phyloP scores from a whole-genome alignment of 2,113 vertebrate genomes.

The Mohoua ochrocephala region DNA sequence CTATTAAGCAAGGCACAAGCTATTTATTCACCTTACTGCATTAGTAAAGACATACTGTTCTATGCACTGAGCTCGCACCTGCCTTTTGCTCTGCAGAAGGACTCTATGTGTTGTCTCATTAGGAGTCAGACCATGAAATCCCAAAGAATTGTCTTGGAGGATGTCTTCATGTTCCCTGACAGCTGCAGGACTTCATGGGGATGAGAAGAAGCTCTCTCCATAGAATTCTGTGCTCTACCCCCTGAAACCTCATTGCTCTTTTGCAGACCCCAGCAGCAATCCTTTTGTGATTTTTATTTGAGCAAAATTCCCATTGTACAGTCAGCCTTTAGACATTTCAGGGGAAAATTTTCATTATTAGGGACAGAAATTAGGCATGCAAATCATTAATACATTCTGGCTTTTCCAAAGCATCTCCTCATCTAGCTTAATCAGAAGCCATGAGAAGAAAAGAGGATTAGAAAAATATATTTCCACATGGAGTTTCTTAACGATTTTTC shows the following conservation, averaged over 20 bases:
- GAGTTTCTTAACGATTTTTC: neutral
- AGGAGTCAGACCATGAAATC: neutral
- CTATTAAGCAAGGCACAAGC: neutral
- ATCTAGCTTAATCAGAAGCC: neutral
- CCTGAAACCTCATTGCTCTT: neutral
- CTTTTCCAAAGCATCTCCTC: neutral
- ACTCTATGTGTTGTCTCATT: neutral
- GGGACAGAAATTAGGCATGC: neutral
- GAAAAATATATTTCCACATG: neutral
- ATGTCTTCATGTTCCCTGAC: neutral
- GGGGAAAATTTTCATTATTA: neutral
- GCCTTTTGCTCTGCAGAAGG: neutral
- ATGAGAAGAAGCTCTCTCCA: neutral
- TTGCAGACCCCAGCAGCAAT: neutral
- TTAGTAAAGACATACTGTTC: neutral
- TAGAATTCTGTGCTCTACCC: neutral
- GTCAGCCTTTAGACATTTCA: neutral
- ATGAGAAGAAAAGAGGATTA: neutral
- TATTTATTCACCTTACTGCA: neutral
- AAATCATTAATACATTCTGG: neutral
- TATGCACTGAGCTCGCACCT: neutral
- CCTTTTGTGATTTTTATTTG: neutral
- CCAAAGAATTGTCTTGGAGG: neutral
- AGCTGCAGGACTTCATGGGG: neutral
- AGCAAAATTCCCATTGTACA: neutral